Evolutionary conservation across 2,113 vertebrate genomes (phyloP).

Genomic region (Abramis brama): DNA sequence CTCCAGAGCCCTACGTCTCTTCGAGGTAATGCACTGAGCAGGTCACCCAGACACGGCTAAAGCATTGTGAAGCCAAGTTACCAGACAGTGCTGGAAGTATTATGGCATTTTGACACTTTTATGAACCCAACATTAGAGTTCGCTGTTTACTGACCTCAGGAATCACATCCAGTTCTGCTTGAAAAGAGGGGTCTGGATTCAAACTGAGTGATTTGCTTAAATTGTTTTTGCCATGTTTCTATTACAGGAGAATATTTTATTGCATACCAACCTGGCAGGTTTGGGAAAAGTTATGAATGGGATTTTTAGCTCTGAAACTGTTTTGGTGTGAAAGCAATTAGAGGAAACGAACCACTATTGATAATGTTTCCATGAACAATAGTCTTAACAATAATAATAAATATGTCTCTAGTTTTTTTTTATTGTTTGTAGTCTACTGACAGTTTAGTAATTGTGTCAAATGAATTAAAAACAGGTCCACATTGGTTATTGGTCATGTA

Average conservation of each 20-base stretch:
- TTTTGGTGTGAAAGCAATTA: too few species aligned
- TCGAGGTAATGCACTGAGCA: conserved; percentile 85
- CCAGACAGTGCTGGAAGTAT: background rate
- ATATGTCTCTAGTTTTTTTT: background rate
- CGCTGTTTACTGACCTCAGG: background rate
- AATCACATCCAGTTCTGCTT: background rate
- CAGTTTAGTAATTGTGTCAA: background rate
- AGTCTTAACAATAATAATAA: background rate
- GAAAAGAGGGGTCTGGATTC: background rate
- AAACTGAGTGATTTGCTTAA: background rate
- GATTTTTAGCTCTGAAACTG: background rate
- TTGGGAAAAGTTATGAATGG: background rate
- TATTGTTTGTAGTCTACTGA: background rate
- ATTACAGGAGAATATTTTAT: background rate
- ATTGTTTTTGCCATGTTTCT: background rate
- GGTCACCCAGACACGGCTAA: background rate
- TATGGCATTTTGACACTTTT: background rate
- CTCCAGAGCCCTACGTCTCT: conserved; percentile 90
- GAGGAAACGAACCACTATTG: background rate
- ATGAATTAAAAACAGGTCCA: background rate
- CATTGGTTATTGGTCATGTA: background rate
- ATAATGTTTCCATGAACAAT: background rate
- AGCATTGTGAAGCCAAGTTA: background rate
- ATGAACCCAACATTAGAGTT: background rate
- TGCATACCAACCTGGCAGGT: background rate